These are phyloP conservation scores for Oligia latruncula DNA, from an alignment of 2,888 invertebrate species.

Conservation along the genomic window DNA sequence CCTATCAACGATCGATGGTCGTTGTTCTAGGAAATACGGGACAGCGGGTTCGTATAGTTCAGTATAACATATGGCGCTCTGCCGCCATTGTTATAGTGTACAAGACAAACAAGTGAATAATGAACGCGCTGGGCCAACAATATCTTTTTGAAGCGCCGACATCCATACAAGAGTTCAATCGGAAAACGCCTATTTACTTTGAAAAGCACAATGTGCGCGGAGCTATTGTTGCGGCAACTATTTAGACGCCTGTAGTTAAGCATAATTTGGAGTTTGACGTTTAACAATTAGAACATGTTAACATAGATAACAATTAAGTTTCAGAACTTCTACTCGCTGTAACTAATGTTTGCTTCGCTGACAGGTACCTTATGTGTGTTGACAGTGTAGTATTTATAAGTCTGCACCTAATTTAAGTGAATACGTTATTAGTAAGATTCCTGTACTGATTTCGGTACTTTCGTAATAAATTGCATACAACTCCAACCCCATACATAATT, in stretches of 20 bases:
- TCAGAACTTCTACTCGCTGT: constrained; percentile 27
- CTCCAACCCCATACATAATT: neutral
- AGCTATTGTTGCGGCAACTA: constrained; percentile 43
- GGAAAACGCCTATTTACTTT: constrained; percentile 57
- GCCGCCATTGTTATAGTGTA: constrained; percentile 52
- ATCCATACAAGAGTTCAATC: constrained; percentile 40
- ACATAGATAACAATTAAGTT: constrained; percentile 47
- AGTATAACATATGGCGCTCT: constrained; percentile 55
- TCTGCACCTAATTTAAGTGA: neutral
- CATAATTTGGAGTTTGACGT: constrained; percentile 44
- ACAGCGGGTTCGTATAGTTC: constrained; percentile 53
- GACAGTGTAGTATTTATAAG: constrained; percentile 5
- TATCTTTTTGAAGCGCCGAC: constrained; percentile 54
- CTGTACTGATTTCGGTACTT: constrained; percentile 12
- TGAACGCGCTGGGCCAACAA: constrained; percentile 54
- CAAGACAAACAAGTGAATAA: constrained; percentile 66
- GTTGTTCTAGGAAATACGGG: constrained; percentile 56
- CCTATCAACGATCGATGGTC: constrained; percentile 50
- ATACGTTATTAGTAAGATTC: neutral
- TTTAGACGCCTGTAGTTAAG: constrained; percentile 35
- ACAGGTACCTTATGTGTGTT: constrained; percentile 25
- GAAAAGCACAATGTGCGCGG: constrained; percentile 44
- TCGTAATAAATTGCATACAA: neutral
- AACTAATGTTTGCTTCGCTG: constrained; percentile 38
- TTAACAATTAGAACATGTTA: constrained; percentile 43